phyloP scores from a whole-genome alignment of 2,797 vertebrate species.

The Epinephelus coioides region DNA sequence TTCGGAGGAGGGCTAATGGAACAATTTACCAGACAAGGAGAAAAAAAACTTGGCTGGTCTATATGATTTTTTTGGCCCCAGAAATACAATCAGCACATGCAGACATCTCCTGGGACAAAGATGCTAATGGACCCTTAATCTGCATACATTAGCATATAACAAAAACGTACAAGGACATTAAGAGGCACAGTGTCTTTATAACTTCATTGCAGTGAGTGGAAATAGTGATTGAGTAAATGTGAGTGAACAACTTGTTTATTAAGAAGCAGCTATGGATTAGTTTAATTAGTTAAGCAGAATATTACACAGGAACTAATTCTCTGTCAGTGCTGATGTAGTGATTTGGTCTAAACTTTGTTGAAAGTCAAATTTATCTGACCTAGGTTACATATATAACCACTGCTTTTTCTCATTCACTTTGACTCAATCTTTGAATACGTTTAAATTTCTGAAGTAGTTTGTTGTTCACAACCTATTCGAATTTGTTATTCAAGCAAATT shows the following conservation, averaged over 20 bases:
- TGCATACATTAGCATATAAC: constrained; percentile 81
- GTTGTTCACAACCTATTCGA: no score
- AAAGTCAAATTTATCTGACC: background rate
- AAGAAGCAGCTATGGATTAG: background rate
- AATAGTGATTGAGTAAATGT: constrained; percentile 34
- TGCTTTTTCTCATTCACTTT: no score
- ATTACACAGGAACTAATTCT: background rate
- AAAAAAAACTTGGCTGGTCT: constrained; percentile 41
- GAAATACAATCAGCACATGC: constrained; percentile 74
- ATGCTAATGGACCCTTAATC: constrained; percentile 77
- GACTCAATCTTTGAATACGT: no score
- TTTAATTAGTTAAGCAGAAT: background rate
- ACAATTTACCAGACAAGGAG: constrained; percentile 61
- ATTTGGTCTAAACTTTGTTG: background rate
- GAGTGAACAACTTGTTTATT: constrained; percentile 8
- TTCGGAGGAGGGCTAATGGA: constrained; percentile 57
- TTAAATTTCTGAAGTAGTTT: no score
- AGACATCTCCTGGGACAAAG: constrained; percentile 70
- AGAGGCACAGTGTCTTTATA: constrained; percentile 64
- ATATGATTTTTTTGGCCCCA: constrained; percentile 57
- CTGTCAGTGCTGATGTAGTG: background rate
- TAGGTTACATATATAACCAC: background rate
- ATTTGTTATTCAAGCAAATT: no score
- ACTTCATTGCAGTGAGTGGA: constrained; percentile 41
- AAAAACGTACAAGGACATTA: constrained; percentile 77